These are phyloP conservation scores for Rhinoraja longicauda DNA, from an alignment of 2,797 vertebrate genomes.

Conservation along the genomic window DNA sequence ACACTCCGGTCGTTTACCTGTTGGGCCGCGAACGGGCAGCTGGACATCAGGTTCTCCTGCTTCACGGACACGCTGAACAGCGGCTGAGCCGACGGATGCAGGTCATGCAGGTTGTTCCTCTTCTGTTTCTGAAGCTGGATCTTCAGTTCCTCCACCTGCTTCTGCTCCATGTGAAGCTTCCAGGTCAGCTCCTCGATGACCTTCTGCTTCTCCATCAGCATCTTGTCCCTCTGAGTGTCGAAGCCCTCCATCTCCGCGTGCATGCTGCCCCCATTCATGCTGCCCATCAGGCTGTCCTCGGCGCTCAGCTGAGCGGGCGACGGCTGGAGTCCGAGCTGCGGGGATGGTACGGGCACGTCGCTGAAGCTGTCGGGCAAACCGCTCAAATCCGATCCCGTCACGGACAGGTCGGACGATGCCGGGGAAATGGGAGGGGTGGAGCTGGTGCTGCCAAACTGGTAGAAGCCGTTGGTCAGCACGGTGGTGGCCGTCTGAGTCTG, in stretches of 20 bases:
- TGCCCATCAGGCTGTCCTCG: slow-evolving; percentile 69
- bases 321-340: slow-evolving; percentile 71
- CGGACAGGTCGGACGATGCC: slow-evolving; percentile 84
- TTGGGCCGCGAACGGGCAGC: slow-evolving; percentile 81
- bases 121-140: slow-evolving; percentile 91
- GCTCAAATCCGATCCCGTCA: slow-evolving; percentile 64
- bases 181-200: slow-evolving; percentile 96
- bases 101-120: slow-evolving; percentile 66
- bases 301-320: slow-evolving; percentile 69
- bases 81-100: slow-evolving; percentile 59
- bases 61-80: slow-evolving; percentile 81
- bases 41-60: slow-evolving; percentile 76
- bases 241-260: slow-evolving; percentile 64
- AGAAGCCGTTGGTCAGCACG: slow-evolving; percentile 77
- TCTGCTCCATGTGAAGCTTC: slow-evolving; percentile 92
- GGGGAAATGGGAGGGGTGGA: slow-evolving; percentile 92
- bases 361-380: slow-evolving; percentile 82
- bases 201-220: slow-evolving; percentile 97
- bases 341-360: slow-evolving; percentile 80
- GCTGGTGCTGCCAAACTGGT: slow-evolving; percentile 86
- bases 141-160: slow-evolving; percentile 88
- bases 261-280: slow-evolving; percentile 57
- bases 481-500: slow-evolving; percentile 75
- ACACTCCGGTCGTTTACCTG: slow-evolving; percentile 62
- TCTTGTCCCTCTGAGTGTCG: slow-evolving; percentile 92